These are phyloP conservation scores for Megaceryle maxima DNA, from an alignment of 2,113 vertebrate genomes.

Conservation along the genomic window DNA sequence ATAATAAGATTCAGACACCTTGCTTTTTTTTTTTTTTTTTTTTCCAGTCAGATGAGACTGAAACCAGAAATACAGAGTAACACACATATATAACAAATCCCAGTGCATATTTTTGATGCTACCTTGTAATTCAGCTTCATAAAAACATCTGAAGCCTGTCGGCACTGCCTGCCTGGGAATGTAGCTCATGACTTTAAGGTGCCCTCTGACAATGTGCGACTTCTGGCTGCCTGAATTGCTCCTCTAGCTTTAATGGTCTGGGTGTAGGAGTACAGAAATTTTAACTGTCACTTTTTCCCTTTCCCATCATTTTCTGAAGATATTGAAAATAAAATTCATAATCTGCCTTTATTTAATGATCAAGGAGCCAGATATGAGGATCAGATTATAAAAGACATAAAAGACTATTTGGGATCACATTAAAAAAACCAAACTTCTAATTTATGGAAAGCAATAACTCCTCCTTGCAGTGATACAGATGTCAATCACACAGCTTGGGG, in stretches of 20 bases:
- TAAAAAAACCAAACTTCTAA: background rate
- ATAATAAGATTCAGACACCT: conserved; percentile 37
- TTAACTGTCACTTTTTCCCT: background rate
- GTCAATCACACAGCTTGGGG: background rate
- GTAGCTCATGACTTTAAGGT: background rate
- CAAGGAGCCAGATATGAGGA: background rate
- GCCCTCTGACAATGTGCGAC: background rate
- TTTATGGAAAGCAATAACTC: background rate
- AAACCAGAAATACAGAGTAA: conserved; percentile 21
- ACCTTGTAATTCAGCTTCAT: background rate
- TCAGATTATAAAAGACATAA: background rate
- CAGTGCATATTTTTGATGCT: background rate
- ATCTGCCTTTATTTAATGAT: background rate
- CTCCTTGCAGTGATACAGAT: conserved; percentile 9
- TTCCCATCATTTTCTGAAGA: background rate
- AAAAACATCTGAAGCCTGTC: background rate
- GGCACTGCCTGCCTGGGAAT: background rate
- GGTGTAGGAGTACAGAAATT: background rate
- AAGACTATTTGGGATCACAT: background rate
- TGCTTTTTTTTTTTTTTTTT: background rate
- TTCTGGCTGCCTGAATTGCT: conserved; percentile 15
- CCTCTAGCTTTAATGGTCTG: background rate
- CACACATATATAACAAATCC: background rate
- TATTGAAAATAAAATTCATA: background rate
- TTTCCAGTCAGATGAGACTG: background rate